Evolutionary conservation across 2,113 vertebrate species (phyloP).

Genomic region (Neotragus moschatus): DNA sequence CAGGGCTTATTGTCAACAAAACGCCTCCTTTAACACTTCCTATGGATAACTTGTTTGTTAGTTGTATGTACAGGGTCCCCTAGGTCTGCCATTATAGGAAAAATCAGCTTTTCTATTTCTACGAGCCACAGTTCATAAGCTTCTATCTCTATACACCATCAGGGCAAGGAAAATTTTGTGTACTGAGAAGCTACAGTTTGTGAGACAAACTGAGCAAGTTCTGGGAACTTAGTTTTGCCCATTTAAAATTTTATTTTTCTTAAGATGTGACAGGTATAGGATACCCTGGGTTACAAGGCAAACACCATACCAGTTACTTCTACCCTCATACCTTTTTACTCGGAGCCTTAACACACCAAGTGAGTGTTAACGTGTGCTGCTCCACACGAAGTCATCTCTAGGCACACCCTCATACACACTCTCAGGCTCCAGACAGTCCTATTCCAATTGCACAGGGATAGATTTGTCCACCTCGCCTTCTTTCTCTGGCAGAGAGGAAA

Average conservation of each 20-base stretch:
- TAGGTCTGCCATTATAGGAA: not conserved
- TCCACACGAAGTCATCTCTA: not conserved
- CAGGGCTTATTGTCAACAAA: not conserved
- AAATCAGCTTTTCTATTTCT: slow-evolving; percentile 10
- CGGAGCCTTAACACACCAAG: not conserved
- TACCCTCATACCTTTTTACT: not conserved
- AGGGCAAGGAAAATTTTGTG: not conserved
- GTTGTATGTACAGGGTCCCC: not conserved
- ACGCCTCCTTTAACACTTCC: not conserved
- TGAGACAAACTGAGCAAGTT: not conserved
- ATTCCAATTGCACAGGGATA: not conserved
- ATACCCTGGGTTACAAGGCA: not conserved
- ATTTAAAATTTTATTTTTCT: not conserved
- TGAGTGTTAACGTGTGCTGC: rapidly evolving
- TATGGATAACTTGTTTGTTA: not conserved
- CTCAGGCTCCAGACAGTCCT: too few species aligned
- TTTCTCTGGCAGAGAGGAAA: not conserved
- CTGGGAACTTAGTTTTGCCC: not conserved
- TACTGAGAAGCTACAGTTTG: not conserved
- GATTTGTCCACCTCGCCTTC: not conserved
- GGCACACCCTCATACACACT: not conserved
- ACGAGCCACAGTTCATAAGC: not conserved
- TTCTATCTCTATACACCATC: not conserved
- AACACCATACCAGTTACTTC: not conserved
- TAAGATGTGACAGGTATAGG: not conserved